Evolutionary conservation across 2,113 vertebrate species (phyloP), one percentile per base, ranked within the genome.

Genomic region (Anarhynchus alexandrinus): DNA sequence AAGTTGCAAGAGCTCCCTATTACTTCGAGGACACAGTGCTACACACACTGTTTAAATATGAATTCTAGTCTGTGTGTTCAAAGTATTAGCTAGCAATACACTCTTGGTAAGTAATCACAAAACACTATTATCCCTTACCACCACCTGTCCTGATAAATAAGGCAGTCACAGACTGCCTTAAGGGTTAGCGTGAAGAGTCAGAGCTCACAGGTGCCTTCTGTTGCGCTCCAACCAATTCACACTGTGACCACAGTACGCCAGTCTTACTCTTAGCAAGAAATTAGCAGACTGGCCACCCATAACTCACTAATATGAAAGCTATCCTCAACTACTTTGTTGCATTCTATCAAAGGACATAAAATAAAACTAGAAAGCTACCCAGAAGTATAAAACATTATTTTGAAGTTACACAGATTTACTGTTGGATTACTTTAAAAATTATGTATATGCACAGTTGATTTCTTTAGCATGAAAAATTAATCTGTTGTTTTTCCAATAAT

Each of bases 201-300:
- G 57, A 66, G 69, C 38, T 64, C 34, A 23, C 0, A 0, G 8
- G 12, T 21, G 15, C 32, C n/a, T 51, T 61, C 70, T 40, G 3
- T 23, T 45, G 29, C 2, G 0, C 52, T 51, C 51, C 29, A 38
- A 25, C 21, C 55, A 62, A 69, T 2, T 45, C 9, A 12, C 0
- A 1, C 36, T 62, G 32, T 55, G 36, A 79, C 29, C 23, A 40
- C 49, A 87, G 6, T 2, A 70, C 11, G 16, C 38, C 57, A 34
- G 16, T 23, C 76, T 77, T 55, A 82, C 21, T 51, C 49, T 45
- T 54, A 47, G 47, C 30, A 42, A 22, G 19, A 64, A 76, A 52
- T 21, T 6, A 40, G 32, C 38, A 49, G 65, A 25, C 19, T 21
- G 15, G 47, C 32, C 29, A 55, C 40, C 47, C 30, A 12, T 45